phyloP scores from a whole-genome alignment of 2,113 vertebrate genomes.

The Scomber japonicus region DNA sequence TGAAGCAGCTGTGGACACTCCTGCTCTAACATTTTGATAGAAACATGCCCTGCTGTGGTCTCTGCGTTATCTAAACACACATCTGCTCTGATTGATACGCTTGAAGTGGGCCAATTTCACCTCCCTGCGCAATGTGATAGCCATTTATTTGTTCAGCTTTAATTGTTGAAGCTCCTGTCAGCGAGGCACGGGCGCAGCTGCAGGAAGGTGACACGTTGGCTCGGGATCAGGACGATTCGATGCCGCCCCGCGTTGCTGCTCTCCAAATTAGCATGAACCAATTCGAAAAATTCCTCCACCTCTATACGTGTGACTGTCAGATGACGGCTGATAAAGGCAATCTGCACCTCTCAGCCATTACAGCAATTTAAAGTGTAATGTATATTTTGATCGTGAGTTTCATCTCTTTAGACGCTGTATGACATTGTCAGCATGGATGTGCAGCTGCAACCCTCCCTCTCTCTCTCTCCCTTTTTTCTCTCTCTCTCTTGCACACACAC shows the following conservation, averaged over 20 bases:
- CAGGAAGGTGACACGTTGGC: constrained; percentile 69
- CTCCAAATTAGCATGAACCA: constrained; percentile 54
- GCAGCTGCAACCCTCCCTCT: constrained; percentile 36
- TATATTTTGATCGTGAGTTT: constrained; percentile 39
- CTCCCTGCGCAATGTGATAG: constrained; percentile 54
- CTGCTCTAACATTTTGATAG: neutral
- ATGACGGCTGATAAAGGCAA: constrained; percentile 42
- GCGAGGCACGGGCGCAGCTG: constrained; percentile 58
- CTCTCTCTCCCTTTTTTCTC: neutral
- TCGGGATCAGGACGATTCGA: constrained; percentile 53
- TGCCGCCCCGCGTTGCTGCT: neutral
- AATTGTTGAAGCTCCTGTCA: constrained; percentile 76
- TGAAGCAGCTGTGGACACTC: constrained; percentile 28
- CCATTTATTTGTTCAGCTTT: constrained; percentile 83
- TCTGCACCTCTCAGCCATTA: constrained; percentile 28
- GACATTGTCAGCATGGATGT: constrained; percentile 20
- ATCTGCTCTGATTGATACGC: constrained; percentile 78
- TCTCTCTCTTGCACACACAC: constrained; percentile 7
- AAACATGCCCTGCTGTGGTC: constrained; percentile 18
- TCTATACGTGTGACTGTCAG: constrained; percentile 12
- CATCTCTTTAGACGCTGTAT: constrained; percentile 11
- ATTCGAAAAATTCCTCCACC: constrained; percentile 30
- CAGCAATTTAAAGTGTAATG: constrained; percentile 49
- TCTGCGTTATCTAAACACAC: constrained; percentile 70
- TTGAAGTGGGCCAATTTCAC: constrained; percentile 71